Evolutionary conservation across 2,888 invertebrate species (phyloP).

Genomic region (Lasioglossum morio): DNA sequence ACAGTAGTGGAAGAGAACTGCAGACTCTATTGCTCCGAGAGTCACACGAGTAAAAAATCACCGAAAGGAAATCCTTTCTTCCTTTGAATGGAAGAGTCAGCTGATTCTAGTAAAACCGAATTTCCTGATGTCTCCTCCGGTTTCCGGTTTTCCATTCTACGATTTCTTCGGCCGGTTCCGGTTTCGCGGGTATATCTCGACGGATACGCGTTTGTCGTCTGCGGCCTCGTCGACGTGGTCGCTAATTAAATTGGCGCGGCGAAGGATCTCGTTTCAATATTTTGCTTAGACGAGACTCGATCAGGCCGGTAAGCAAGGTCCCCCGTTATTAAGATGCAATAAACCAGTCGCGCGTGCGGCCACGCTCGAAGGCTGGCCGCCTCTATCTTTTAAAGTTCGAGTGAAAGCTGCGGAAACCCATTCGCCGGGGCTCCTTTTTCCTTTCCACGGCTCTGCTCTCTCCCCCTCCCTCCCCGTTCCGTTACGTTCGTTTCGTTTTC

Average conservation of each 20-base stretch:
- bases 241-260: slow-evolving; percentile 45
- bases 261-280: slow-evolving; percentile 39
- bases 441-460: slow-evolving; percentile 18
- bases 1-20: neutral
- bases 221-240: neutral
- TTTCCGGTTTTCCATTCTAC: neutral
- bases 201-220: slow-evolving; percentile 8
- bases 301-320: slow-evolving; percentile 41
- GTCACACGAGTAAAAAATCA: neutral
- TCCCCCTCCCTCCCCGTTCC: neutral
- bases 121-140: neutral
- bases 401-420: slow-evolving; percentile 65
- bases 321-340: slow-evolving; percentile 55
- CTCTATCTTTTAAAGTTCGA: slow-evolving; percentile 42
- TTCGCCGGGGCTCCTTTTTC: slow-evolving; percentile 48
- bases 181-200: neutral
- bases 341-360: slow-evolving; percentile 55
- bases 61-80: neutral
- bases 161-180: neutral
- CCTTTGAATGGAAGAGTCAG: neutral
- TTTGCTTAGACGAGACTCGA: slow-evolving; percentile 39
- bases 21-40: neutral
- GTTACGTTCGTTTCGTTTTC: slow-evolving; percentile 4
- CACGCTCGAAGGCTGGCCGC: slow-evolving; percentile 47
- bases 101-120: neutral